phyloP scores from a whole-genome alignment of 2,797 vertebrate species.

The Sebastes baramenuke region DNA sequence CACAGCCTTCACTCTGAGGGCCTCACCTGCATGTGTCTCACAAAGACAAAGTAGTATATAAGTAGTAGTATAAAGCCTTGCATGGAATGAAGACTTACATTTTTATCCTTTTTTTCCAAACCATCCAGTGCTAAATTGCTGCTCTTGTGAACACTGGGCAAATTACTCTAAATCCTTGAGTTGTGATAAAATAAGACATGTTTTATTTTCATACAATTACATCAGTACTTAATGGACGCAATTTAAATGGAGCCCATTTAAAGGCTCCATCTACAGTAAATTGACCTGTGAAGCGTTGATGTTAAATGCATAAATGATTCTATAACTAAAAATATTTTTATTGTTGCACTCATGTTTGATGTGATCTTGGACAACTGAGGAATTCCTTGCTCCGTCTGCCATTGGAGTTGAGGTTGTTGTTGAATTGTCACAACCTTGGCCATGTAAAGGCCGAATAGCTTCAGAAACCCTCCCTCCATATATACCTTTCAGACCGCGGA shows the following conservation, averaged over 20 bases:
- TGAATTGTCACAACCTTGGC: neutral
- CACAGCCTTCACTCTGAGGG: neutral
- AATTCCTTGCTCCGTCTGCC: neutral
- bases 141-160: neutral
- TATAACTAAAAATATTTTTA: neutral
- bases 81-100: neutral
- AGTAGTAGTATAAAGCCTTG: neutral
- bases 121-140: neutral
- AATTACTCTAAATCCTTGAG: neutral
- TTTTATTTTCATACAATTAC: neutral
- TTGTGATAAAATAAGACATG: neutral
- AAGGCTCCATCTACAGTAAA: neutral
- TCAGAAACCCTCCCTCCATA: neutral
- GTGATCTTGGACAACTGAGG: neutral
- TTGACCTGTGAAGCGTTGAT: neutral
- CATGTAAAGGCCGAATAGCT: neutral
- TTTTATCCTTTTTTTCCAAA: too few species aligned
- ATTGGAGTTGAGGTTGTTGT: neutral
- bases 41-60: neutral
- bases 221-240: neutral
- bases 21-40: neutral
- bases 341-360: neutral
- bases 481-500: rapidly evolving
- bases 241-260: neutral
- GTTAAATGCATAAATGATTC: neutral